Evolutionary conservation across 2,888 invertebrate genomes (phyloP), one percentile per base, ranked within the genome.

Genomic region (Epistrophella euchroma): DNA sequence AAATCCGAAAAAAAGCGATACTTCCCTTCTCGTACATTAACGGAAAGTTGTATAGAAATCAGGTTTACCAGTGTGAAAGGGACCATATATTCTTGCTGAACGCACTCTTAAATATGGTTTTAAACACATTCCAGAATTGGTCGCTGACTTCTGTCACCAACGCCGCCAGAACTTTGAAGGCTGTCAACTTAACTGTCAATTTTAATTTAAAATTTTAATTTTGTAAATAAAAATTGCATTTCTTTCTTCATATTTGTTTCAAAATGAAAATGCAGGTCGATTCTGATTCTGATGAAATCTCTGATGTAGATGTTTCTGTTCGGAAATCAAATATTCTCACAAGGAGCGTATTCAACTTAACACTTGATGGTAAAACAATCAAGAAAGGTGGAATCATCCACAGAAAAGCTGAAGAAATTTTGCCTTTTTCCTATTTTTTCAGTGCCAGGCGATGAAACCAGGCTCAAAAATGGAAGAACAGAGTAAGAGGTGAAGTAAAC

Each of bases 331-430:
- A 37, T 10, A 88, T 83, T 56, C 60, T 62, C 0, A 88, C 88
- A 4, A 88, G 85, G 66, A 89, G 89, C 35, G 81, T 90, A 5
- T 90, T 90, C 25, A 89, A 90, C 37, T 83, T 90, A 43, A 88
- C 89, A 47, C 56, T 89, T 4, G 88, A 89, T 19, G 68, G 90
- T 90, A 72, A 88, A 88, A n/a, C 2, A 25, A 5, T 17, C 1
- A 5, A 25, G 1, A 28, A 45, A 45, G 11, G 0, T 45, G 10
- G 9, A 47, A 35, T 13, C 10, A 75, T 17, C n/a, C 13, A 17
- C 28, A 45, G 19, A 13, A 47, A 52, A n/a, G 19, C 11, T 3
- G 2, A 32, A 6, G 7, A 15, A 25, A n/a, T 2, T 28, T 58
- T 2, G 0, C 2, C 10, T 45, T n/a, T 32, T 1, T 9, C 5